phyloP scores from a whole-genome alignment of 2,797 vertebrate genomes.

The Naso thynnoides region DNA sequence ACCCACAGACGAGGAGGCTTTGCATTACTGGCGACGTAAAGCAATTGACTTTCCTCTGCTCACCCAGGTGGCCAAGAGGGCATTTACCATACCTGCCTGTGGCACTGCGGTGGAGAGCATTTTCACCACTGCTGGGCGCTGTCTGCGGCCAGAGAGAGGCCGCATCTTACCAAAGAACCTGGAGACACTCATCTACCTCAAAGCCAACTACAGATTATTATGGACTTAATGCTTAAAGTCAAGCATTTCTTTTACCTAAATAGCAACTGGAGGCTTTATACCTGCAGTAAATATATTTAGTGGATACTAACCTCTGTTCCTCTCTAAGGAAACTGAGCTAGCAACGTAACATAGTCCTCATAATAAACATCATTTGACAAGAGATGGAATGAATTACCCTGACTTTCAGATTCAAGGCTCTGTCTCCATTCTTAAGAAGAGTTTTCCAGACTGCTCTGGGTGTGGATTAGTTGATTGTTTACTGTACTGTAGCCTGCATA shows the following conservation, averaged over 20 bases:
- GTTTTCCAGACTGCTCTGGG: conserved; percentile 32
- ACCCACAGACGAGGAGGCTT: conserved; percentile 86
- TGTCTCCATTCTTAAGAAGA: conserved; percentile 21
- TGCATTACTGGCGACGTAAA: conserved; percentile 88
- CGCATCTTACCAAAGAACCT: conserved; percentile 84
- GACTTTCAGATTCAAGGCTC: conserved; percentile 9
- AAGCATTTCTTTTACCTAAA: conserved; percentile 27
- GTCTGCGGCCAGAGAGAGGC: conserved; percentile 76
- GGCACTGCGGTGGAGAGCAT: conserved; percentile 83
- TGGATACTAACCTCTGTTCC: conserved; percentile 47
- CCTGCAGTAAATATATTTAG: conserved; percentile 29
- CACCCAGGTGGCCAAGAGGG: conserved; percentile 85
- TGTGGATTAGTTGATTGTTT: conserved; percentile 40
- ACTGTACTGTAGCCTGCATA: conserved; percentile 40
- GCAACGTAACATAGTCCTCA: conserved; percentile 32
- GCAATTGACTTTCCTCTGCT: conserved; percentile 87
- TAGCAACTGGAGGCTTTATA: conserved; percentile 38
- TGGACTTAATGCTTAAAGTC: conserved; percentile 75
- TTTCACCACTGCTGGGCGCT: conserved; percentile 77
- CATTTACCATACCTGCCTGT: conserved; percentile 86
- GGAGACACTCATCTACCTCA: conserved; percentile 88
- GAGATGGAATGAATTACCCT: conserved; percentile 23
- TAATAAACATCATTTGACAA: conserved; percentile 33
- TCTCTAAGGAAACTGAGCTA: conserved; percentile 31
- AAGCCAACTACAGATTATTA: conserved; percentile 86